Conservation (phyloP, 2,888 invertebrate species). For the Chrysotoxum bicinctum region DNA sequence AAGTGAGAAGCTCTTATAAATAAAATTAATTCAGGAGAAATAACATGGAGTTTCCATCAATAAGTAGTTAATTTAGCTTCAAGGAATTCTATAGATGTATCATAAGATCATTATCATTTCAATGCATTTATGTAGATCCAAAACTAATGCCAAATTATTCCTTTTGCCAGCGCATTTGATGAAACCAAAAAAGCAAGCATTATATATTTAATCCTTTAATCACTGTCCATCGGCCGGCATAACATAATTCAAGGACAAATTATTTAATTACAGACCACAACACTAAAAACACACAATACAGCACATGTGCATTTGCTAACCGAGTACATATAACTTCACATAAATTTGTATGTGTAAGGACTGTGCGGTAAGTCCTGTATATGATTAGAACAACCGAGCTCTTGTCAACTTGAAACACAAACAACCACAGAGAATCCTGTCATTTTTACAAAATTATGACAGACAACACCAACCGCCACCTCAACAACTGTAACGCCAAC, state of each 20-base stretch:
- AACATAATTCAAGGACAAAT: conserved; percentile 60
- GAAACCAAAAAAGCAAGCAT: background rate
- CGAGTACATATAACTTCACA: background rate
- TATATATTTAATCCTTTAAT: conserved; percentile 52
- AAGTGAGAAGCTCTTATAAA: too few species aligned
- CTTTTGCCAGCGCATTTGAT: conserved; percentile 1
- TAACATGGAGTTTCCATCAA: too few species aligned
- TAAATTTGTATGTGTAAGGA: conserved; percentile 5
- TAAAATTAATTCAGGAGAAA: too few species aligned
- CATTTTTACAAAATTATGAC: conserved; percentile 42
- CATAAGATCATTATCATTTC: background rate
- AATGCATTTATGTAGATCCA: background rate
- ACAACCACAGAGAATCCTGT: conserved; percentile 45
- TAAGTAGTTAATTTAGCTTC: too few species aligned
- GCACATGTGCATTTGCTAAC: background rate
- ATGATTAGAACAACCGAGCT: conserved; percentile 32
- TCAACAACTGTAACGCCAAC: background rate
- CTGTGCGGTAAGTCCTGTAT: conserved; percentile 39
- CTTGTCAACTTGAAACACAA: background rate
- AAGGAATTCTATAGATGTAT: too few species aligned
- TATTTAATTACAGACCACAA: conserved; percentile 58
- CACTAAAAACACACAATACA: background rate
- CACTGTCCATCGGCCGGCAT: conserved; percentile 18
- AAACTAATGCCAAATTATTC: background rate
- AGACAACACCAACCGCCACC: background rate